Base-by-base conservation (phyloP, 1,140 invertebrate species). In the Lepidurus arcticus region DNA sequence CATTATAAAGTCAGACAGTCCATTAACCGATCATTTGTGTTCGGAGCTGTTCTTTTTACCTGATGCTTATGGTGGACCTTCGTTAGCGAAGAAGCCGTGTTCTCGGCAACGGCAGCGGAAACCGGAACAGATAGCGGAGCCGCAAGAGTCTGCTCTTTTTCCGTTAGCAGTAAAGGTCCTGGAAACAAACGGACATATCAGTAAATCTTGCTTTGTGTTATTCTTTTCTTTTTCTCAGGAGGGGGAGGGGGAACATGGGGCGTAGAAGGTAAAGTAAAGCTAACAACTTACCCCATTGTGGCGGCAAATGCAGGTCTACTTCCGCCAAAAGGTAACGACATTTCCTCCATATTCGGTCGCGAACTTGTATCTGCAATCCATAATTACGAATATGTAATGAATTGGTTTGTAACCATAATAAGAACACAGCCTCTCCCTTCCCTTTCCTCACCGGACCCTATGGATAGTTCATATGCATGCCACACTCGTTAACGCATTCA, bases 241-340 rank as follows among this genome's bases (percentile, higher is more conserved):
- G 53, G 53, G 16, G 8, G 21, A 65, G 6, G 13, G 16, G 21
- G 6, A 21, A 65, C 8, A 65, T 4, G 53, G 53, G 53, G 53
- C 53, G 53, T 65, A 65, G 53, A 21, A 65, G 53, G 53, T 65
- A n/a, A 21, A n/a, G 6, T 16, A 65, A 16, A 65, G 53, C 8
- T 65, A n/a, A 21, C 21, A 11, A 65, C 53, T 65, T 65, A 65
- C 53, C 53, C 53, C 53, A 65, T 65, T 65, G 16, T 13, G 53
- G 53, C 53, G 53, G 53, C 53, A 65, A 65, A 65, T 65, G 53
- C n/a, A 65, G 21, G 53, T 65, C 53, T 65, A 65, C 53, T 65
- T 65, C 53, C 53, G 53, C 53, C 53, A 65, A 65, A 65, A 65
- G 53, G 53, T 21, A 65, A 65, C 53, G 53, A 65, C 53, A 65